A percentile compares a stretch with the other conserved stretches of the same genome.
Evolutionary conservation across 2,113 vertebrate species (phyloP).

Genomic region (Lycaon pictus): DNA sequence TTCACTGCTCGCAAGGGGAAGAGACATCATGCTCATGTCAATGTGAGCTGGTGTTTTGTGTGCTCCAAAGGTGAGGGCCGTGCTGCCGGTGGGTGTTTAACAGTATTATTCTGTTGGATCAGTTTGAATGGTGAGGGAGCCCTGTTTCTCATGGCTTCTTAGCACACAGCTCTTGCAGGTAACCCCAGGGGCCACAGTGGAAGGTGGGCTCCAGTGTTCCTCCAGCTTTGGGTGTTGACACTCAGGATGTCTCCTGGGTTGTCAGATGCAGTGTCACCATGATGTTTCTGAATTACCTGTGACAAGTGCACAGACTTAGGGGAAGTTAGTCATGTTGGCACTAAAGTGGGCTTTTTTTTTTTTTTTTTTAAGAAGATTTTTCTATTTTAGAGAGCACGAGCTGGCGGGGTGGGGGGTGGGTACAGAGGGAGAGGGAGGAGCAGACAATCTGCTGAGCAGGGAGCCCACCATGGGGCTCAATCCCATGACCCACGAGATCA

Average conservation of each 20-base stretch:
- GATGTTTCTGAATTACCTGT: neutral
- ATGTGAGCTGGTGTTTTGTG: slow-evolving; percentile 99
- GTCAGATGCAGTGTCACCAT: fast-evolving
- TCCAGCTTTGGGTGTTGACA: neutral
- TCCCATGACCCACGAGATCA: neutral
- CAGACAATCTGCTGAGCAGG: neutral
- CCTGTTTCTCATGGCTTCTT: neutral
- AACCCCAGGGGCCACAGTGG: neutral
- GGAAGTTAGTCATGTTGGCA: neutral
- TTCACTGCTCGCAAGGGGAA: slow-evolving; percentile 95
- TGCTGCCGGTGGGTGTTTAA: fast-evolving
- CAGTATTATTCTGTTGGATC: neutral
- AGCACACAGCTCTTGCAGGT: neutral
- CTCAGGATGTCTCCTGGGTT: fast-evolving
- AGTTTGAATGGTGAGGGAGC: neutral
- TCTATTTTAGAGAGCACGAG: neutral
- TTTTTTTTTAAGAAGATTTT: neutral
- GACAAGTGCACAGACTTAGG: neutral
- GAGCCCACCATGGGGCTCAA: neutral
- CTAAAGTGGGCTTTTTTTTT: neutral
- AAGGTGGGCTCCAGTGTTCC: too few relatives aligned
- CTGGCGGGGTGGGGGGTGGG: neutral
- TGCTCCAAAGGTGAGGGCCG: slow-evolving; percentile 95
- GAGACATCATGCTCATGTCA: slow-evolving; percentile 96
- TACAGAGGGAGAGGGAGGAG: neutral